phyloP scores from a whole-genome alignment of 2,113 vertebrate genomes.

The Typhlomys cinereus region DNA sequence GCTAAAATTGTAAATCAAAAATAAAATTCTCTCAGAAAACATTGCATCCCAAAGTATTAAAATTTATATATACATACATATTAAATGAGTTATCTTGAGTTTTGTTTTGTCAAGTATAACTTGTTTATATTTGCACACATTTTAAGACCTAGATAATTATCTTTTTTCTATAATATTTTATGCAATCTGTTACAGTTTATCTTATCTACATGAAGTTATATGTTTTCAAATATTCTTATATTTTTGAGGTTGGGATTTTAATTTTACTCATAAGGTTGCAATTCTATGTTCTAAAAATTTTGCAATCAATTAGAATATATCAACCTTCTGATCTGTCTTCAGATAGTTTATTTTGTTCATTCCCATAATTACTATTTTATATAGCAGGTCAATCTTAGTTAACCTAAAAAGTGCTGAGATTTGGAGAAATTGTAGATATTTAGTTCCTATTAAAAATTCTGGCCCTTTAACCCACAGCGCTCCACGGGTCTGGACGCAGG shows the following conservation, averaged over 20 bases:
- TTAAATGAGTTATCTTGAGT: neutral
- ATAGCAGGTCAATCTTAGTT: neutral
- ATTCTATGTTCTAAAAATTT: slow-evolving; percentile 5
- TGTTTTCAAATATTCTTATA: neutral
- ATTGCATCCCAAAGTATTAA: slow-evolving; percentile 1
- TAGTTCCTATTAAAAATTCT: neutral
- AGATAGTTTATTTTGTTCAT: slow-evolving; percentile 24
- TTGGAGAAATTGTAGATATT: neutral
- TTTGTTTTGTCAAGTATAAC: neutral
- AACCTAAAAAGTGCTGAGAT: neutral
- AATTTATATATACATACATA: neutral
- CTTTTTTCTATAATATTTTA: slow-evolving; percentile 18
- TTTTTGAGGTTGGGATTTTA: neutral
- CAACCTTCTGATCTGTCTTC: neutral
- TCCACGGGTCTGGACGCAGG: no score
- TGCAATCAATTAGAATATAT: slow-evolving; percentile 1
- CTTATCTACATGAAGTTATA: slow-evolving; percentile 8
- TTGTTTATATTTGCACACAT: neutral
- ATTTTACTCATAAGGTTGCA: neutral
- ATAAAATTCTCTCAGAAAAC: neutral
- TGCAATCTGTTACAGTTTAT: neutral
- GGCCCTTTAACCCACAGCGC: no score
- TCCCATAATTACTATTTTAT: neutral
- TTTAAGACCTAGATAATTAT: slow-evolving; percentile 26
- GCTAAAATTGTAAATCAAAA: slow-evolving; percentile 13